These are phyloP conservation scores for Leptopilina myrica DNA, from an alignment of 2,888 invertebrate genomes.

Conservation along the genomic window DNA sequence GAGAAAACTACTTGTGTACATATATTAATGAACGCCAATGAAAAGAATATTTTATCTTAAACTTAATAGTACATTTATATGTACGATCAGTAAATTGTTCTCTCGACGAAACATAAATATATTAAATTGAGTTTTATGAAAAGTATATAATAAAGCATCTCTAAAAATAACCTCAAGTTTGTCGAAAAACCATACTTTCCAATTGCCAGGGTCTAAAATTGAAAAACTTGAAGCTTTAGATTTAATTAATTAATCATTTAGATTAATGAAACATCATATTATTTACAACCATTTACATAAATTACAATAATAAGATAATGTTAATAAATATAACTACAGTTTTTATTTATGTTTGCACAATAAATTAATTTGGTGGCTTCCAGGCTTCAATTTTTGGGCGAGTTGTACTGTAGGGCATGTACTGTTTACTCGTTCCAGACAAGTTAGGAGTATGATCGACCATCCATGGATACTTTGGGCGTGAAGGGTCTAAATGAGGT, in stretches of 20 bases:
- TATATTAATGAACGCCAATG: not conserved
- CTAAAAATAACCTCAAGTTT: too few relatives aligned
- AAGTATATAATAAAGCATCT: too few relatives aligned
- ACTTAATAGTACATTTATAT: too few relatives aligned
- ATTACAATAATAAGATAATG: constrained; percentile 13
- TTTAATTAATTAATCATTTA: too few relatives aligned
- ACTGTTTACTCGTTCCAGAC: constrained; percentile 86
- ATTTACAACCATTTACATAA: constrained; percentile 42
- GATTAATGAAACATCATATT: constrained; percentile 43
- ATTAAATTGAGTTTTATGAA: too few relatives aligned
- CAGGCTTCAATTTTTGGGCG: constrained; percentile 92
- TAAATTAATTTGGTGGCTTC: constrained; percentile 78
- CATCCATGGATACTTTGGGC: constrained; percentile 93
- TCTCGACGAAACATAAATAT: too few relatives aligned
- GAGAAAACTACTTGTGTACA: not conserved
- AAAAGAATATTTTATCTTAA: not conserved
- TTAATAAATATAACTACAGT: not conserved
- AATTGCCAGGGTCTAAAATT: too few relatives aligned
- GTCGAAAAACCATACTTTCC: too few relatives aligned
- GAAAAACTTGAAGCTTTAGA: too few relatives aligned
- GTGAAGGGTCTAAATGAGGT: constrained; percentile 84
- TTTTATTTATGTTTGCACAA: constrained; percentile 30
- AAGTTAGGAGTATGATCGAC: constrained; percentile 89
- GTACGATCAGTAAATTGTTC: too few relatives aligned
- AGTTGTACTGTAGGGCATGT: constrained; percentile 95